Base-by-base conservation (phyloP, 2,888 invertebrate species). In the Polyommatus icarus region DNA sequence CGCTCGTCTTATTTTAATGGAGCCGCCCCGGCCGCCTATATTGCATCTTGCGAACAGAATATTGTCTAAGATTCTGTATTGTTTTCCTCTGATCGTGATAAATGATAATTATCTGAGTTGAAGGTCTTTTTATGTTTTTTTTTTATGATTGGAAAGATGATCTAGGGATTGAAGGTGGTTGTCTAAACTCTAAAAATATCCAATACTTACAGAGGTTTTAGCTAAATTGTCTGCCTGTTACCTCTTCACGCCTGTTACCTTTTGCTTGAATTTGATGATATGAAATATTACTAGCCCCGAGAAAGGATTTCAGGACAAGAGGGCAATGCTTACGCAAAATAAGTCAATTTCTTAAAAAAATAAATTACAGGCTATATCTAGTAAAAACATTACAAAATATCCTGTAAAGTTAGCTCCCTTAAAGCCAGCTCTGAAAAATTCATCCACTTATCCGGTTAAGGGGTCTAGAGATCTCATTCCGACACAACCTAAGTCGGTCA, bases 1-100 rank as follows among this genome's bases (percentile, higher is more conserved):
- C 82, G 83, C 82, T 85, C 84, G 84, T 88, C 90, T 91, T 91
- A 89, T 92, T 92, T 91, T 91, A 91, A 91, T 92, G 88, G 89
- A 88, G 83, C 83, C 88, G 86, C 89, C 87, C 87, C 85, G 82
- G 83, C 85, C 86, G 88, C 85, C 85, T 88, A 86, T 88, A 87
- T 88, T 88, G 87, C 87, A 86, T 88, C 90, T 90, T 89, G 88
- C 88, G 86, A 84, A 87, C 84, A 83, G 85, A 84, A 87, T 88
- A 89, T 87, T 87, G 86, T 84, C 84, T 85, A 83, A 85, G 86
- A 84, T 83, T 83, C 84, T 85, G 85, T 86, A 84, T 86, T 87
- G 86, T 87, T 84, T 82, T 82, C 79, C 83, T 80, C 80, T 82
- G 80, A 86, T 80, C 82, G 79, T 81, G 81, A 67, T 67, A 67